These are phyloP conservation scores for Drosophila silvestris DNA, from an alignment of 2,888 invertebrate species.

Conservation along the genomic window DNA sequence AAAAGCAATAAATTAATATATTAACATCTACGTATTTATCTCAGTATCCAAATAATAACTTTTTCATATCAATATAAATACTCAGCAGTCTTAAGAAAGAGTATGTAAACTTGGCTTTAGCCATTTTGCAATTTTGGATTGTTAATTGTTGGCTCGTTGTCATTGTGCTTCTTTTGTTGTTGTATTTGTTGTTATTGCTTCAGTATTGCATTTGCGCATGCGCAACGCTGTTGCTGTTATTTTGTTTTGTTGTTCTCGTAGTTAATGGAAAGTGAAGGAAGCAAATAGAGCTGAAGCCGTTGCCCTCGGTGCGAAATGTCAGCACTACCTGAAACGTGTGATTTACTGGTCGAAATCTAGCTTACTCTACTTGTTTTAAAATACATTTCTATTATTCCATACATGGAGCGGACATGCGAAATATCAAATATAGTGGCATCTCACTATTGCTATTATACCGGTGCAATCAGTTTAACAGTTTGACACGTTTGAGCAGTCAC, in stretches of 20 bases:
- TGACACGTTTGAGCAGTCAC: neutral
- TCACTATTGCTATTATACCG: neutral
- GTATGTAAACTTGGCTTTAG: slow-evolving; percentile 16
- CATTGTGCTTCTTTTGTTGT: slow-evolving; percentile 15
- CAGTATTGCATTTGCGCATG: slow-evolving; percentile 48
- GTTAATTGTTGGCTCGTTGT: slow-evolving; percentile 27
- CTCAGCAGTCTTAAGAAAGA: slow-evolving; percentile 4
- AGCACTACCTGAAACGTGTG: slow-evolving; percentile 27
- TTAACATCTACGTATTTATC: neutral
- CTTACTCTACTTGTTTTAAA: slow-evolving; percentile 7
- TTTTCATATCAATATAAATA: neutral
- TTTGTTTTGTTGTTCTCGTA: slow-evolving; percentile 59
- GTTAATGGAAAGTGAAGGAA: slow-evolving; percentile 67
- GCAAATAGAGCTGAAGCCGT: slow-evolving; percentile 36
- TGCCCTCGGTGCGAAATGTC: slow-evolving; percentile 50
- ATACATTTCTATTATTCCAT: slow-evolving; percentile 1
- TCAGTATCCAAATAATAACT: neutral
- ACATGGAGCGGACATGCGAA: neutral
- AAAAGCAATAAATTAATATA: neutral
- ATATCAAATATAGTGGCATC: neutral
- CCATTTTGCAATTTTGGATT: neutral
- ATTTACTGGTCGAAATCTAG: slow-evolving; percentile 15
- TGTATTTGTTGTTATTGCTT: slow-evolving; percentile 23
- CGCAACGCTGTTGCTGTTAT: slow-evolving; percentile 22
- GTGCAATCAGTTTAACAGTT: neutral